Evolutionary conservation across 2,888 invertebrate species (phyloP).

Genomic region (Dolomedes plantarius): DNA sequence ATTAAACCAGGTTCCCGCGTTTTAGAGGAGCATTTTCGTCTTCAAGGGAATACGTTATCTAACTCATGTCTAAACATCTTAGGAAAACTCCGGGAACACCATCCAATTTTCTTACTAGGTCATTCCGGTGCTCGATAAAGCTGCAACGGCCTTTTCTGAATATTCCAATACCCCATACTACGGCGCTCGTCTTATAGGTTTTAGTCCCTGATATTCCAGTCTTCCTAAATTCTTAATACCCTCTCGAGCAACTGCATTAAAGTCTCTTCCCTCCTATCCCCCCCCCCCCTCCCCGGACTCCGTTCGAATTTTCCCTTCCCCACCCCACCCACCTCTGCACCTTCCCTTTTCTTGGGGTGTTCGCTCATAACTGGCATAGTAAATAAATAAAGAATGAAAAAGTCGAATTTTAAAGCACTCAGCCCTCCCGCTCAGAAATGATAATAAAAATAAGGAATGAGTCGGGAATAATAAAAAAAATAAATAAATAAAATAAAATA

Average conservation of each 20-base stretch:
- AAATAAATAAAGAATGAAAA: background rate
- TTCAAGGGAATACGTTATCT: background rate
- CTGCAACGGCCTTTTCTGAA: background rate
- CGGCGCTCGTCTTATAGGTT: background rate
- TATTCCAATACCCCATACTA: background rate
- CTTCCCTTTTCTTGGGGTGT: background rate
- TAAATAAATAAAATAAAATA: too few relatives aligned
- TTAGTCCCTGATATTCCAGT: background rate
- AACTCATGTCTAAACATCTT: background rate
- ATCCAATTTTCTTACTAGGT: slow-evolving; percentile 8
- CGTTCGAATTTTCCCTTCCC: too few relatives aligned
- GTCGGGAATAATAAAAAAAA: too few relatives aligned
- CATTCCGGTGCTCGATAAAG: background rate
- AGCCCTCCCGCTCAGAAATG: background rate
- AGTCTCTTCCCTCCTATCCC: background rate
- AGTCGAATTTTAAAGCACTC: background rate
- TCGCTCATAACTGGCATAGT: background rate
- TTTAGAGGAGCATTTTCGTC: background rate
- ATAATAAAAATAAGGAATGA: background rate
- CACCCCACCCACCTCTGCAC: too few relatives aligned
- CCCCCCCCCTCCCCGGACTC: background rate
- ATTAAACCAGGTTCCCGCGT: background rate
- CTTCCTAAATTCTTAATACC: slow-evolving; percentile 12
- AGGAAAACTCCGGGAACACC: background rate
- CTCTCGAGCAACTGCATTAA: slow-evolving; percentile 5